Evolutionary conservation across 2,888 invertebrate species (phyloP).

Genomic region (Meiosimyza decipiens): DNA sequence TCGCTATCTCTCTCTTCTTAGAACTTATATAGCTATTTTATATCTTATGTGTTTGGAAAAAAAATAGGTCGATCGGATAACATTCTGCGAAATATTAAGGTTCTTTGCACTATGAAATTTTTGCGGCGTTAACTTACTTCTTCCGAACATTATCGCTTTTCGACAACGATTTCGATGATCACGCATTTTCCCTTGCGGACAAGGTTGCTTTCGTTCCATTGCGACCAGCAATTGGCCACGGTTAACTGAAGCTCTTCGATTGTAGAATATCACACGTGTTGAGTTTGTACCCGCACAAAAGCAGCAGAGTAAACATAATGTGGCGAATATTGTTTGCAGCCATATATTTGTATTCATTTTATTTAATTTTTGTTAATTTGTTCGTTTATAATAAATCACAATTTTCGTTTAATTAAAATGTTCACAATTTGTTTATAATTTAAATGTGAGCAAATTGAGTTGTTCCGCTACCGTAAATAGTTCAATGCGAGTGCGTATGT

Average conservation of each 20-base stretch:
- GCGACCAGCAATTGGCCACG: constrained; percentile 56
- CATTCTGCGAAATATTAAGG: too few relatives aligned
- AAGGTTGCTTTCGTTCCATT: constrained; percentile 47
- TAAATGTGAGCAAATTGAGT: background rate
- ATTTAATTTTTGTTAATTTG: constrained; percentile 15
- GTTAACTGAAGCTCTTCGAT: constrained; percentile 46
- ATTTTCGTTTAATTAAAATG: background rate
- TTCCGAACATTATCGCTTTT: constrained; percentile 53
- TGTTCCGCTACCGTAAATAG: background rate
- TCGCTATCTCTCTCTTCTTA: too few relatives aligned
- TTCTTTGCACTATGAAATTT: too few relatives aligned
- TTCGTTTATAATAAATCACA: background rate
- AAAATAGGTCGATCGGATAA: too few relatives aligned
- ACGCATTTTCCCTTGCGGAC: constrained; percentile 56
- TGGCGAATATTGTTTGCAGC: constrained; percentile 41
- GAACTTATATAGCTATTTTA: too few relatives aligned
- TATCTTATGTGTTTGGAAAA: too few relatives aligned
- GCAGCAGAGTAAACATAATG: constrained; percentile 47
- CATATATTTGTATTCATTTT: constrained; percentile 47
- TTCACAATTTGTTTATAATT: background rate
- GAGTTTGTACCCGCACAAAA: constrained; percentile 41
- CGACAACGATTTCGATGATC: constrained; percentile 61
- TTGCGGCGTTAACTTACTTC: constrained; percentile 43
- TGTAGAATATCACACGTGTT: constrained; percentile 56
- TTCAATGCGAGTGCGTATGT: background rate